Conservation (phyloP, 1,140 invertebrate genomes). For the Caerostris extrusa region DNA sequence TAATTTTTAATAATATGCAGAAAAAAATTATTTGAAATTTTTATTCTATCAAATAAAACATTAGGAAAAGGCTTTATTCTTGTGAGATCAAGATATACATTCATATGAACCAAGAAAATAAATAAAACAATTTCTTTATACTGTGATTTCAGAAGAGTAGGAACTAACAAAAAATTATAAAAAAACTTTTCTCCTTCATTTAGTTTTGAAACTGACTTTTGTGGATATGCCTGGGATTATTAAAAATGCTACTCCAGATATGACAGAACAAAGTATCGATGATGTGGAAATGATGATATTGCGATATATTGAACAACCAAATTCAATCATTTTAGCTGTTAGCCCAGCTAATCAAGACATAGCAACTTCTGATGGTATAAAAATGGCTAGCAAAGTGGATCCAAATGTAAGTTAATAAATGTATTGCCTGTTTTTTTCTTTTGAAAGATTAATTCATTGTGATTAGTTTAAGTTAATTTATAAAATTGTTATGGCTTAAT, state of each 20-base stretch:
- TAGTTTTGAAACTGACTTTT: conserved; percentile 95
- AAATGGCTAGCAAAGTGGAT: conserved; percentile 96
- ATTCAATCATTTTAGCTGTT: conserved; percentile 95
- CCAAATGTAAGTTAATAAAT: conserved; percentile 85
- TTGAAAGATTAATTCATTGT: too few species aligned
- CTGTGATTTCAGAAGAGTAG: neutral
- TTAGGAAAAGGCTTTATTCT: too few species aligned
- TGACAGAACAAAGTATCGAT: conserved; percentile 93
- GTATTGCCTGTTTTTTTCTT: too few species aligned
- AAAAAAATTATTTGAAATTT: too few species aligned
- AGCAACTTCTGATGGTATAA: conserved; percentile 96
- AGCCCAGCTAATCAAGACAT: conserved; percentile 98
- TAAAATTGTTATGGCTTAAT: too few species aligned
- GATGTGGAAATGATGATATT: conserved; percentile 97
- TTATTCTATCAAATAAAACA: too few species aligned
- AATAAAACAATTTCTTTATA: too few species aligned
- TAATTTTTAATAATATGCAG: too few species aligned
- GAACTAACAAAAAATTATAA: too few species aligned
- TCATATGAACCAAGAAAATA: too few species aligned
- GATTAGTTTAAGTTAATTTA: too few species aligned
- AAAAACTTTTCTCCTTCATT: conserved; percentile 9
- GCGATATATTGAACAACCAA: conserved; percentile 95
- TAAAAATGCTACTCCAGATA: conserved; percentile 96
- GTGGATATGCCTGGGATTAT: conserved; percentile 97
- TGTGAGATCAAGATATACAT: too few species aligned